Percentiles rank a stretch among this genome's conserved stretches.
Evolutionary conservation across 2,797 vertebrate genomes (phyloP).

Genomic region (Lithobates pipiens): DNA sequence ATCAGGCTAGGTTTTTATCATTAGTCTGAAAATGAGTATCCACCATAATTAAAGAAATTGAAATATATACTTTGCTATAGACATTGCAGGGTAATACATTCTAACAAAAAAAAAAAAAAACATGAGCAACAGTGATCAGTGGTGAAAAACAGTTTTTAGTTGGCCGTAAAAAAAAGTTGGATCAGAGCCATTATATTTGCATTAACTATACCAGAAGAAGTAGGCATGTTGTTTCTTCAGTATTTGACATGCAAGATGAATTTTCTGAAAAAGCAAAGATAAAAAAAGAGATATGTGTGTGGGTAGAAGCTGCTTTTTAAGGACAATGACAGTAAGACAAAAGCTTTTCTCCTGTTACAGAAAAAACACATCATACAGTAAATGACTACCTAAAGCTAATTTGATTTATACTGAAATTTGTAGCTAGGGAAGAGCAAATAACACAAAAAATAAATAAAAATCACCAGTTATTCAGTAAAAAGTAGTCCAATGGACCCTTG

Average conservation of each 20-base stretch:
- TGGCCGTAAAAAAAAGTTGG: neutral
- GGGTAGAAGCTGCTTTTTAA: neutral
- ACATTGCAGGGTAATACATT: too few relatives aligned
- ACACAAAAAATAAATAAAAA: too few relatives aligned
- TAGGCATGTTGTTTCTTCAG: constrained; percentile 1
- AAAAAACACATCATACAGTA: neutral
- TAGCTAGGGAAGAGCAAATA: too few relatives aligned
- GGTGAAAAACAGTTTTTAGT: neutral
- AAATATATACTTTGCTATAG: too few relatives aligned
- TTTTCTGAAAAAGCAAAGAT: constrained; percentile 25
- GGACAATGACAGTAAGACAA: constrained; percentile 10
- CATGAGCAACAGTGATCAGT: too few relatives aligned
- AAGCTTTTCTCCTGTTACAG: neutral
- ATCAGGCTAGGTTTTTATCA: too few relatives aligned
- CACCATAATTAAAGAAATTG: too few relatives aligned
- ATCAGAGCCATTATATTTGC: neutral
- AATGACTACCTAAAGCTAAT: neutral
- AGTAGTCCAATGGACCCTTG: too few relatives aligned
- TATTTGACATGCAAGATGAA: constrained; percentile 15
- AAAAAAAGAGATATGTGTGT: constrained; percentile 31
- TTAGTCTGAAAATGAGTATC: too few relatives aligned
- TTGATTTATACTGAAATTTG: too few relatives aligned
- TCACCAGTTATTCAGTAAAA: too few relatives aligned
- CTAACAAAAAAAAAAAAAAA: too few relatives aligned
- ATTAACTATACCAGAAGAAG: neutral